These are phyloP conservation scores for Rostratula benghalensis DNA, from an alignment of 2,113 vertebrate genomes.

Conservation along the genomic window DNA sequence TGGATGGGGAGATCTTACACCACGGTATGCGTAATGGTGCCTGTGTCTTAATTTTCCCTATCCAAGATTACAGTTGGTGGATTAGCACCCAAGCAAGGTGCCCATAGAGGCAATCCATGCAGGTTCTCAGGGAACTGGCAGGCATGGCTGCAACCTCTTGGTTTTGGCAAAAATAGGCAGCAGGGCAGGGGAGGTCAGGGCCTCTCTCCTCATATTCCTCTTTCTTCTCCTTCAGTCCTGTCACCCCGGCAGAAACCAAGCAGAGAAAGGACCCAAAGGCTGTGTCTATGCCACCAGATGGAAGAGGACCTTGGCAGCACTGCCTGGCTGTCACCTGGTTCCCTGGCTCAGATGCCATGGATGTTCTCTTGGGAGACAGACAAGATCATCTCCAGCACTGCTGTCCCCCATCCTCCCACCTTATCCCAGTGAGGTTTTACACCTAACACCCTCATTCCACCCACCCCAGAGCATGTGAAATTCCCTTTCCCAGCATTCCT, in stretches of 20 bases:
- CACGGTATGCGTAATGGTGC: neutral
- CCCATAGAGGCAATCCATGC: neutral
- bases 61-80: neutral
- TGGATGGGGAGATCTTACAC: neutral
- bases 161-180: constrained; percentile 38
- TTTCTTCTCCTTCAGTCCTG: neutral
- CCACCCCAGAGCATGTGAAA: fast-evolving
- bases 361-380: neutral
- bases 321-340: neutral
- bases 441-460: neutral
- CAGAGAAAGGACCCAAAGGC: neutral
- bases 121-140: constrained; percentile 39
- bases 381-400: fast-evolving
- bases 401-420: neutral
- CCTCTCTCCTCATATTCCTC: neutral
- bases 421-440: neutral
- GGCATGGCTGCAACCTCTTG: neutral
- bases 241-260: neutral
- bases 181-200: neutral
- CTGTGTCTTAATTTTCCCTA: neutral
- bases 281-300: neutral
- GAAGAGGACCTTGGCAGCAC: neutral
- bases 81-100: neutral
- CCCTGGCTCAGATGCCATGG: neutral
- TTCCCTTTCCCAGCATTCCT: neutral